Percentiles rank a stretch among this genome's conserved stretches.
Evolutionary conservation across 2,113 vertebrate species (phyloP).

Genomic region (Dissostichus mawsoni): DNA sequence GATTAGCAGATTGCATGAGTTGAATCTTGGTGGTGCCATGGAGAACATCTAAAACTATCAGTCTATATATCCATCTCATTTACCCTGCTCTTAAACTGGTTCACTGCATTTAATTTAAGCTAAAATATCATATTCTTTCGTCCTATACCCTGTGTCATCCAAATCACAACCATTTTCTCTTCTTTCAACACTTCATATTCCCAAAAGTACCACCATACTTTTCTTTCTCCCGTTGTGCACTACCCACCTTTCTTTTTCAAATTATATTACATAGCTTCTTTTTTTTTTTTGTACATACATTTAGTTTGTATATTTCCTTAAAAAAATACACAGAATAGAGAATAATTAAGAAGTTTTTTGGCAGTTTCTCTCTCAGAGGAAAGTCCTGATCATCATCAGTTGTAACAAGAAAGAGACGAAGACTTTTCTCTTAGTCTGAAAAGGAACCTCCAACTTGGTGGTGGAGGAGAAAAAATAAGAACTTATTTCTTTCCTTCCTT

Average conservation of each 20-base stretch:
- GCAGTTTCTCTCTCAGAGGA: slow-evolving; percentile 76
- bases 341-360: slow-evolving; percentile 81
- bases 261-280: slow-evolving; percentile 78
- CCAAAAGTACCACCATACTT: slow-evolving; percentile 51
- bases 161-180: slow-evolving; percentile 37
- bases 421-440: slow-evolving; percentile 64
- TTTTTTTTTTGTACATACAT: slow-evolving; percentile 71
- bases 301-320: slow-evolving; percentile 78
- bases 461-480: slow-evolving; percentile 59
- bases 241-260: slow-evolving; percentile 57
- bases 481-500: slow-evolving; percentile 55
- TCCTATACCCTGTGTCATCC: slow-evolving; percentile 82
- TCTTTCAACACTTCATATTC: slow-evolving; percentile 54
- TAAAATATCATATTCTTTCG: slow-evolving; percentile 54
- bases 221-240: slow-evolving; percentile 66
- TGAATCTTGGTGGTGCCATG: background rate
- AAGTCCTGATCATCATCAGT: slow-evolving; percentile 57
- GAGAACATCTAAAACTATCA: slow-evolving; percentile 6
- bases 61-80: slow-evolving; percentile 32
- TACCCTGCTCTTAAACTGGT: slow-evolving; percentile 63
- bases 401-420: slow-evolving; percentile 47
- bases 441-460: slow-evolving; percentile 57
- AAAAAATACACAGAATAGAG: slow-evolving; percentile 80
- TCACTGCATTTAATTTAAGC: slow-evolving; percentile 56
- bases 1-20: background rate